Conservation (phyloP, 1,140 invertebrate species). For the Drosophila aff. region DNA sequence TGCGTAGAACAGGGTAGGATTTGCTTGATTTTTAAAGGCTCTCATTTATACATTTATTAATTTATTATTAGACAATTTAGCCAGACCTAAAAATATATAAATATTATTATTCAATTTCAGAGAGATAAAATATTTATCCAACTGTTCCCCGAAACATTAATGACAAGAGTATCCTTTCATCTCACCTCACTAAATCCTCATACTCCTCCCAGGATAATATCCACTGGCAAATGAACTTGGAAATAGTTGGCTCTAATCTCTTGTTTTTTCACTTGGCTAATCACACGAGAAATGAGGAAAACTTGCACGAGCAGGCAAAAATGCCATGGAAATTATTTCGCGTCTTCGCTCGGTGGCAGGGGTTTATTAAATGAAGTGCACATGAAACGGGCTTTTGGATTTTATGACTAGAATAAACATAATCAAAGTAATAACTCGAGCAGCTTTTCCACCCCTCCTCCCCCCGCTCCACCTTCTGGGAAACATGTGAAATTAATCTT, state of each 20-base stretch:
- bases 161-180: neutral
- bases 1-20: too few relatives aligned
- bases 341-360: constrained; percentile 38
- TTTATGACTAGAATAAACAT: constrained; percentile 81
- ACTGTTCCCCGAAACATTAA: neutral
- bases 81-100: too few relatives aligned
- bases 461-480: constrained; percentile 17
- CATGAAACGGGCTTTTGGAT: constrained; percentile 72
- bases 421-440: constrained; percentile 79
- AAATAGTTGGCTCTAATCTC: constrained; percentile 69
- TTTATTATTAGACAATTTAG: too few relatives aligned
- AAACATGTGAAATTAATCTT: constrained; percentile 82
- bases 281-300: constrained; percentile 52
- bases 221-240: constrained; percentile 49
- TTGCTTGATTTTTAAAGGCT: neutral
- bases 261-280: constrained; percentile 80
- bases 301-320: constrained; percentile 39
- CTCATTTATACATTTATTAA: too few relatives aligned
- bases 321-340: constrained; percentile 66
- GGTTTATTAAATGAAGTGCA: constrained; percentile 82
- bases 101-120: too few relatives aligned
- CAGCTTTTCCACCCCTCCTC: constrained; percentile 1
- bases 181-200: constrained; percentile 35
- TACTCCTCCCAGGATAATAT: constrained; percentile 2
- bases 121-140: neutral